A percentile compares a stretch with the other conserved stretches of the same genome.
Conservation (phyloP, 64 coral and sea anemone species). For the Acropora yongei region DNA sequence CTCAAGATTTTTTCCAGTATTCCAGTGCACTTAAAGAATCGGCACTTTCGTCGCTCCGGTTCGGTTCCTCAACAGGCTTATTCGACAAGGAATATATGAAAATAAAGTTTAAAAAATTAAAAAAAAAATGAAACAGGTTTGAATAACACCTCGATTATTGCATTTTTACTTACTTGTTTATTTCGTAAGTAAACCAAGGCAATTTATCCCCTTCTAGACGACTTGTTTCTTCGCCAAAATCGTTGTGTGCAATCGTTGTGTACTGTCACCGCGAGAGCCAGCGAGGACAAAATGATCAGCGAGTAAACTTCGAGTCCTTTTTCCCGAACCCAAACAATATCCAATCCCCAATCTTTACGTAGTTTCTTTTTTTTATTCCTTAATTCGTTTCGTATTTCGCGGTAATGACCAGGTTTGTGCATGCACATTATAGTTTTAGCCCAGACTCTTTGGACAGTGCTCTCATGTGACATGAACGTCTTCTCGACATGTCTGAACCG, state of each 20-base stretch:
- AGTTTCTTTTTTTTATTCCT: slow-evolving; percentile 36
- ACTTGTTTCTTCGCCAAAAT: not conserved
- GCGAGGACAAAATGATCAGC: slow-evolving; percentile 10
- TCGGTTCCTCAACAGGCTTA: no score
- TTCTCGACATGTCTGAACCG: no score
- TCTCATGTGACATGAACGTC: no score
- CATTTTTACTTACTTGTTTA: slow-evolving; percentile 20
- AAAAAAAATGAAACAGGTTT: no score
- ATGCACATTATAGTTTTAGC: slow-evolving; percentile 1
- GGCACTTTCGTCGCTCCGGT: no score
- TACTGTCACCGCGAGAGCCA: not conserved
- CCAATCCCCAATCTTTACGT: slow-evolving; percentile 14
- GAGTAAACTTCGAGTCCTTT: slow-evolving; percentile 10
- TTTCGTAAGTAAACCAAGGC: slow-evolving; percentile 15
- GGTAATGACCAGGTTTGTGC: not conserved
- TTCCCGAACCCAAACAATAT: slow-evolving; percentile 5
- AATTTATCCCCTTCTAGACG: not conserved
- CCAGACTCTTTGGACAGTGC: not conserved
- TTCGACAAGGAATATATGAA: no score
- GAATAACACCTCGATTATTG: no score
- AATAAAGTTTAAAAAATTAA: no score
- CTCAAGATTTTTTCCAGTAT: no score
- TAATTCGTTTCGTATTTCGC: slow-evolving; percentile 25
- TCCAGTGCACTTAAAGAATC: no score
- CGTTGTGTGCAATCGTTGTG: not conserved